phyloP scores from a whole-genome alignment of 2,888 invertebrate genomes.

The Machimus atricapillus region DNA sequence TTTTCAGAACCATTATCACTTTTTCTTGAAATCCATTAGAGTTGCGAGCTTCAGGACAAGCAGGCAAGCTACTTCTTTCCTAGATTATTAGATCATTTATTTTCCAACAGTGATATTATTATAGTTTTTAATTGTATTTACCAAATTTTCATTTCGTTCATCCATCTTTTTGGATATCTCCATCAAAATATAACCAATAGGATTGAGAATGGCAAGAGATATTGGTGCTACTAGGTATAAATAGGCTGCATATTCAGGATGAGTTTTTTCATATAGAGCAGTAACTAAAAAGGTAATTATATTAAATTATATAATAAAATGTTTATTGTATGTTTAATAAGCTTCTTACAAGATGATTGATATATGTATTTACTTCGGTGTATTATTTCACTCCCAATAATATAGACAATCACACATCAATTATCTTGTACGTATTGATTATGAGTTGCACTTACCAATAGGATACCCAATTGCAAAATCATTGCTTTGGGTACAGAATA shows the following conservation, averaged over 20 bases:
- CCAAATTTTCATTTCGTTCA: constrained; percentile 51
- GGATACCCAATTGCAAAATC: constrained; percentile 97
- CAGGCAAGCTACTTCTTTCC: constrained; percentile 48
- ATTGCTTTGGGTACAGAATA: constrained; percentile 96
- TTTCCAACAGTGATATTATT: neutral
- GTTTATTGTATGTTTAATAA: neutral
- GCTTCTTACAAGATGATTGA: constrained; percentile 61
- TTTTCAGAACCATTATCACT: constrained; percentile 60
- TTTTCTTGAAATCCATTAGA: constrained; percentile 55
- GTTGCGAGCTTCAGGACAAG: constrained; percentile 57
- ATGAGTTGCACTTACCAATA: constrained; percentile 68
- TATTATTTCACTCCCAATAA: neutral
- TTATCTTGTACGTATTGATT: neutral
- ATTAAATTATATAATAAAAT: neutral
- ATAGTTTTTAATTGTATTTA: constrained; percentile 43
- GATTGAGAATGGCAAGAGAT: constrained; percentile 90
- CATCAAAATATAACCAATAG: constrained; percentile 87
- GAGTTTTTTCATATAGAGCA: constrained; percentile 82
- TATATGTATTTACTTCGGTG: neutral
- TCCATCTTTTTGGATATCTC: constrained; percentile 71
- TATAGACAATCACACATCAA: neutral
- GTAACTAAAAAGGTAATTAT: constrained; percentile 68
- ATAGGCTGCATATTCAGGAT: constrained; percentile 90
- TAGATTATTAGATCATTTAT: constrained; percentile 16
- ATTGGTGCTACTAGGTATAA: constrained; percentile 94